These are phyloP conservation scores for Aurelia sp. DNA, from an alignment of 30 jellyfish, hydroid and myxozoan genomes.

Conservation along the genomic window DNA sequence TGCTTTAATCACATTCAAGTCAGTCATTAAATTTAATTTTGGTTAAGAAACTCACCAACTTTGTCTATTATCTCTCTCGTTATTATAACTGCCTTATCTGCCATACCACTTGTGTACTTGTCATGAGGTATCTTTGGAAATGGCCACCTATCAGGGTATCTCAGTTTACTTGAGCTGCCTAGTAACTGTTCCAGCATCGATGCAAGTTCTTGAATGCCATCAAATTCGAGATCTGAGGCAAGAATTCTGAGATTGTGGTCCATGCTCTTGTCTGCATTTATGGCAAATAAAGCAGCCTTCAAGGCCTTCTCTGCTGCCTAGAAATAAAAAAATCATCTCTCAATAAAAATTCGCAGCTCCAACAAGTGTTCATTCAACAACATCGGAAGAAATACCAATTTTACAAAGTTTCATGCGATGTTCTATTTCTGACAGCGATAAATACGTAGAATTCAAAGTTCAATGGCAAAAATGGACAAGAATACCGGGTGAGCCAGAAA, in stretches of 20 bases:
- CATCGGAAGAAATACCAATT: too few species aligned
- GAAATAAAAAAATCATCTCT: neutral
- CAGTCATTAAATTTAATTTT: too few species aligned
- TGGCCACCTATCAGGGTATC: slow-evolving; percentile 64
- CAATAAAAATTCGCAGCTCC: slow-evolving; percentile 2
- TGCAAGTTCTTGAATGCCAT: slow-evolving; percentile 21
- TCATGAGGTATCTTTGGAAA: slow-evolving; percentile 65
- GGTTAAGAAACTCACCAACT: slow-evolving; percentile 2
- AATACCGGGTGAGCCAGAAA: too few species aligned
- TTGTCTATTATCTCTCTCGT: slow-evolving; percentile 20
- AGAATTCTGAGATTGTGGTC: neutral
- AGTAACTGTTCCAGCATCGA: slow-evolving; percentile 42
- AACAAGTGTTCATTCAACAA: too few species aligned
- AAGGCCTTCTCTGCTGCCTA: slow-evolving; percentile 80
- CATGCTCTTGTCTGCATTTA: neutral
- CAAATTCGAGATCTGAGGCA: neutral
- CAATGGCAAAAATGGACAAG: too few species aligned
- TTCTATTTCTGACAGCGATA: too few species aligned
- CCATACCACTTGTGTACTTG: slow-evolving; percentile 34
- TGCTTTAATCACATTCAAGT: too few species aligned
- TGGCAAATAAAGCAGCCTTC: slow-evolving; percentile 68
- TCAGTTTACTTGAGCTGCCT: slow-evolving; percentile 27
- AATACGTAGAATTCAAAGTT: too few species aligned
- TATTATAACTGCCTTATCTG: slow-evolving; percentile 35
- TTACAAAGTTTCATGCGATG: too few species aligned